Percentiles rank a stretch among this genome's conserved stretches.
phyloP scores from a whole-genome alignment of 2,113 vertebrate species.

The Nothoprocta perdicaria region DNA sequence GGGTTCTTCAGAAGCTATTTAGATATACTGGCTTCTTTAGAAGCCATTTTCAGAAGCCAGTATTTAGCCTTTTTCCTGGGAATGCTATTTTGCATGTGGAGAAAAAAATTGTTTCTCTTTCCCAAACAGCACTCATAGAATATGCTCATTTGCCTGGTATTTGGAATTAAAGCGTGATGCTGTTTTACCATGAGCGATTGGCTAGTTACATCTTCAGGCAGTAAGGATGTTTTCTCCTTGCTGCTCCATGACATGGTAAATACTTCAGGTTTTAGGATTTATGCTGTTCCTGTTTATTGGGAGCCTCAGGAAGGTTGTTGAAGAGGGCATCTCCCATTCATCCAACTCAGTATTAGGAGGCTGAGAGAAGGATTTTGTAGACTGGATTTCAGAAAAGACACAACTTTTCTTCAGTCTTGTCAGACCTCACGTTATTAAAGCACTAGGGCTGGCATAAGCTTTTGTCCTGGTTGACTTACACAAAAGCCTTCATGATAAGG shows the following conservation, averaged over 20 bases:
- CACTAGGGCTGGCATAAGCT: neutral
- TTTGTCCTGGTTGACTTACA: too few species aligned
- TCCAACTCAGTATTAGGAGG: neutral
- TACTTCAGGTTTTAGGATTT: neutral
- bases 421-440: neutral
- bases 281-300: neutral
- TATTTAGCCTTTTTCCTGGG: neutral
- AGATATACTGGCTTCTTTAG: neutral
- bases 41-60: neutral
- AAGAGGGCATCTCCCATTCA: neutral
- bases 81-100: neutral
- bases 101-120: neutral
- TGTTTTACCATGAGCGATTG: neutral
- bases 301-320: neutral
- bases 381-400: neutral
- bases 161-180: neutral
- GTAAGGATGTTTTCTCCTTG: neutral
- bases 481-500: neutral
- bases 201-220: neutral
- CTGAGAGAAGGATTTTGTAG: neutral
- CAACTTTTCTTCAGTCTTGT: neutral
- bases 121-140: neutral
- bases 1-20: neutral
- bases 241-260: neutral
- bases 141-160: neutral